Conservation (phyloP, 1,140 invertebrate species). For the Onthophagus taurus region DNA sequence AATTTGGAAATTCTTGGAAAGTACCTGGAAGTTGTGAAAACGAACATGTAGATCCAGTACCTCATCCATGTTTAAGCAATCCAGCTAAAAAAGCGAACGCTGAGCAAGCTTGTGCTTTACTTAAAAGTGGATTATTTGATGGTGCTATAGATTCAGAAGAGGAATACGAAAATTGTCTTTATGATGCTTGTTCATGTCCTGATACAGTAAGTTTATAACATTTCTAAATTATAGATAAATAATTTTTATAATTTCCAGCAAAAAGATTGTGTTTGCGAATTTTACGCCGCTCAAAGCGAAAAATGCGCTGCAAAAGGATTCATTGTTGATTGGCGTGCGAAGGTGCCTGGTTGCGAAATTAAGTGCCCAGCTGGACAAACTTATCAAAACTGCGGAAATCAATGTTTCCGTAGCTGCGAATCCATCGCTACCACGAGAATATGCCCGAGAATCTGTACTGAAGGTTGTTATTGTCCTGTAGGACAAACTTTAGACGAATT, state of each 20-base stretch:
- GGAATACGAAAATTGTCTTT: neutral
- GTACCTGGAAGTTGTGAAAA: neutral
- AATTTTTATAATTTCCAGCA: conserved; percentile 1
- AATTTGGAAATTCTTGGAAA: conserved; percentile 1
- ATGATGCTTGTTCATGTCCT: neutral
- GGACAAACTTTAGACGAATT: neutral
- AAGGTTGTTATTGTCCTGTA: neutral
- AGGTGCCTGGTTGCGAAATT: neutral
- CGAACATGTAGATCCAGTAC: no score
- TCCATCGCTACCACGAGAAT: neutral
- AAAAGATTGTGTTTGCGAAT: neutral
- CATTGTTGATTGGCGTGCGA: neutral
- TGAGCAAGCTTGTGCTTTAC: neutral
- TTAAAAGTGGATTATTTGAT: neutral
- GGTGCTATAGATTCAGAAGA: neutral
- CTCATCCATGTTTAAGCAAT: neutral
- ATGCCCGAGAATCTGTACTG: neutral
- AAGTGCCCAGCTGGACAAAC: neutral
- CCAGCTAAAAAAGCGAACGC: neutral
- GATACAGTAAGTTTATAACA: neutral
- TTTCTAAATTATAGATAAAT: no score
- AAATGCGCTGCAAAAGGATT: neutral
- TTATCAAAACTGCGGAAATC: neutral
- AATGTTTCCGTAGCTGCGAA: neutral
- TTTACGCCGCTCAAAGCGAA: neutral